These are phyloP conservation scores for Lacerta bilineata DNA, from an alignment of 2,797 vertebrate species.

Conservation along the genomic window DNA sequence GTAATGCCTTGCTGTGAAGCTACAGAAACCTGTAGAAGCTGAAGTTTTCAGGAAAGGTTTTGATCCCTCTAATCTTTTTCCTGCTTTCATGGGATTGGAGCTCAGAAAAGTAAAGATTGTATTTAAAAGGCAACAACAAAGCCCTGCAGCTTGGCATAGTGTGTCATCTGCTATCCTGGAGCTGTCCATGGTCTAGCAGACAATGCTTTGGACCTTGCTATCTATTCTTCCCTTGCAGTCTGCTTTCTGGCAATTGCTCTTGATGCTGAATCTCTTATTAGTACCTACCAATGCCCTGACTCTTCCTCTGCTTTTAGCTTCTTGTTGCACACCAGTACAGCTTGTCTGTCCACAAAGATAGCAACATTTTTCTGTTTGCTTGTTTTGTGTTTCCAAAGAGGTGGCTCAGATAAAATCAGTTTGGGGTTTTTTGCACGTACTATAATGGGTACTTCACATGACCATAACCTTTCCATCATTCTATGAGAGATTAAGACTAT, in stretches of 20 bases:
- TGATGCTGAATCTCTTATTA: neutral
- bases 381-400: neutral
- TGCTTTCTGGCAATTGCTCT: neutral
- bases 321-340: neutral
- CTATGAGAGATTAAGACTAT: neutral
- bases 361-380: neutral
- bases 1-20: neutral
- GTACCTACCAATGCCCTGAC: neutral
- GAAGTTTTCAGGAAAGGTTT: neutral
- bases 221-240: neutral
- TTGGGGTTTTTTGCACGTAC: neutral
- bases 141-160: neutral
- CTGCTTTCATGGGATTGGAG: neutral
- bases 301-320: neutral
- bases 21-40: neutral
- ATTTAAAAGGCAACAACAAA: no score
- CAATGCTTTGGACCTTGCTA: neutral
- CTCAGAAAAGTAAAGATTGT: neutral
- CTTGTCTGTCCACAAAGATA: neutral
- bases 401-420: neutral
- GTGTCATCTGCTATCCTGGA: neutral
- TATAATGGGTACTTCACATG: neutral
- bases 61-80: neutral
- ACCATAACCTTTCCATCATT: neutral
- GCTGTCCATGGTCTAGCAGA: conserved; percentile 5